These are phyloP conservation scores for Sciaenops ocellatus DNA, from an alignment of 2,797 vertebrate species.

Conservation along the genomic window DNA sequence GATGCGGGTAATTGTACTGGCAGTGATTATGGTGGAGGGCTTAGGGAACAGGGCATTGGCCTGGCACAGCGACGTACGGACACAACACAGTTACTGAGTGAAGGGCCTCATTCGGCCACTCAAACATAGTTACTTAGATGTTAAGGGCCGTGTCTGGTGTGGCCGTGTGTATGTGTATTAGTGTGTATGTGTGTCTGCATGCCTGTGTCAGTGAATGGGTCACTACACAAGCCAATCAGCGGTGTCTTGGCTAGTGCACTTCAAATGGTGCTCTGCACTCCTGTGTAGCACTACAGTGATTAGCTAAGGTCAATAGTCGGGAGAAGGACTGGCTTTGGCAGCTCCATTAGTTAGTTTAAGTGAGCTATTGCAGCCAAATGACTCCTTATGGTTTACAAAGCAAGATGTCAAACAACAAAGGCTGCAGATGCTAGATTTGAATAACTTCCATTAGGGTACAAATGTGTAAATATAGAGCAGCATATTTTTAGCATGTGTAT, in stretches of 20 bases:
- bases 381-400: constrained; percentile 25
- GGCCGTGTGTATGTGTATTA: background rate
- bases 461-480: background rate
- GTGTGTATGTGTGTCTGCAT: constrained; percentile 19
- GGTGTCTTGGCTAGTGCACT: constrained; percentile 66
- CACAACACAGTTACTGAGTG: constrained; percentile 42
- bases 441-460: background rate
- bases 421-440: constrained; percentile 19
- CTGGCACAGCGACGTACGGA: constrained; percentile 35
- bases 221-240: constrained; percentile 69
- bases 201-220: constrained; percentile 44
- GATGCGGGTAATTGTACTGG: constrained; percentile 66
- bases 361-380: constrained; percentile 46
- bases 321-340: constrained; percentile 61
- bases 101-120: constrained; percentile 66
- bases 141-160: constrained; percentile 47
- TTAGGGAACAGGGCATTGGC: constrained; percentile 30
- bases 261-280: constrained; percentile 73
- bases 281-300: constrained; percentile 76
- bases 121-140: constrained; percentile 55
- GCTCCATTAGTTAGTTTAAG: constrained; percentile 55
- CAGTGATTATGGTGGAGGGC: constrained; percentile 64
- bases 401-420: constrained; percentile 17
- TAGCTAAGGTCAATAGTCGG: constrained; percentile 77
- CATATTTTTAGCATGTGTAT: background rate